phyloP scores from a whole-genome alignment of 2,888 invertebrate genomes.

The Drosophila algonquin region DNA sequence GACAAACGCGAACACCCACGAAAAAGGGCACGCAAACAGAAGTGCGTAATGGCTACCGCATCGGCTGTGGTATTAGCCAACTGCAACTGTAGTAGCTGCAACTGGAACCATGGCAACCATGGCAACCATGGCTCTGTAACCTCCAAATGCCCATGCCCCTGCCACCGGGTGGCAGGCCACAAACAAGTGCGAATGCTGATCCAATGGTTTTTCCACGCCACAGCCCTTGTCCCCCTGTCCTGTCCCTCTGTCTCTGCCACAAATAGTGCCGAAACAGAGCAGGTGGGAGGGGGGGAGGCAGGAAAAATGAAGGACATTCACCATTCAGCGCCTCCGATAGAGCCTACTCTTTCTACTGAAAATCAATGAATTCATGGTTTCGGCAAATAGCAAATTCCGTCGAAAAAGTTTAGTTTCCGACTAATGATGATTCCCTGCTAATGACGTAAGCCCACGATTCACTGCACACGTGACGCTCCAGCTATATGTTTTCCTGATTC shows the following conservation, averaged over 20 bases:
- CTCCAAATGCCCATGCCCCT: not conserved
- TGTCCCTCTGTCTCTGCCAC: not conserved
- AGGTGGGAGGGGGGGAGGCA: constrained; percentile 1
- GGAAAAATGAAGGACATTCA: constrained; percentile 24
- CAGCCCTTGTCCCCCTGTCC: constrained; percentile 20
- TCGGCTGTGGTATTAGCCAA: constrained; percentile 29
- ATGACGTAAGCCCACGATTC: constrained; percentile 26
- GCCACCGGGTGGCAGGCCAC: not conserved
- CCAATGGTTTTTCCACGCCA: constrained; percentile 42
- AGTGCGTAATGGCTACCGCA: constrained; percentile 24
- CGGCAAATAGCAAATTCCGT: constrained; percentile 29
- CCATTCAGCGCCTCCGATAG: constrained; percentile 5
- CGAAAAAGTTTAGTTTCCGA: constrained; percentile 11
- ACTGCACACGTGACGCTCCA: constrained; percentile 1
- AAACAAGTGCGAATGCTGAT: constrained; percentile 48
- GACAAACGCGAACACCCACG: constrained; percentile 22
- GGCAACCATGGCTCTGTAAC: constrained; percentile 3
- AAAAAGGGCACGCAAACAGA: constrained; percentile 2
- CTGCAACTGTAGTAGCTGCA: constrained; percentile 32
- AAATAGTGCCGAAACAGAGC: constrained; percentile 5
- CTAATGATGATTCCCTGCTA: constrained; percentile 15
- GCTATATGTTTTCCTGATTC: not conserved
- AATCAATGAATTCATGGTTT: constrained; percentile 50
- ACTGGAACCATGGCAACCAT: constrained; percentile 5
- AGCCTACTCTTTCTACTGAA: constrained; percentile 1